phyloP scores from a whole-genome alignment of 2,113 vertebrate genomes.

The Saccopteryx leptura region DNA sequence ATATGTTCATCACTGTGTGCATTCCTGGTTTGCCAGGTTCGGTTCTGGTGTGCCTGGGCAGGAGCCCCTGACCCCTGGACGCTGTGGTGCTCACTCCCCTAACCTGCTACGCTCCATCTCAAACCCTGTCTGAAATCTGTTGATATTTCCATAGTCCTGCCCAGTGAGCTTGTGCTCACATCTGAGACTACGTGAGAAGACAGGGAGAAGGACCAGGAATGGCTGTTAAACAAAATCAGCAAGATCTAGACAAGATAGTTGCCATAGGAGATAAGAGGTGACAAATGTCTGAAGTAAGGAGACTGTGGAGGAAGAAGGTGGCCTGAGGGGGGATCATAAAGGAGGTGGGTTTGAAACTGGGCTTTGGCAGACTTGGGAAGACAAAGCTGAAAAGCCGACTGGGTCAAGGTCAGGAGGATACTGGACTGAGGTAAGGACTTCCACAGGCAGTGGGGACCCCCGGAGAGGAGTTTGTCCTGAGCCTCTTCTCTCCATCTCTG shows the following conservation, averaged over 20 bases:
- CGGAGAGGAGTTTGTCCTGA: not conserved
- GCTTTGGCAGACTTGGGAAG: not conserved
- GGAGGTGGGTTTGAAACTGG: not conserved
- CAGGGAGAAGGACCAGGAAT: not conserved
- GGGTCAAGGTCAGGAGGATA: not conserved
- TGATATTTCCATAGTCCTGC: not conserved
- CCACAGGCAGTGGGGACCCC: not conserved
- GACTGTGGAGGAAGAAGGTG: not conserved
- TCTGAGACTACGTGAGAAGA: not conserved
- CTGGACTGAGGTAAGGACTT: not conserved
- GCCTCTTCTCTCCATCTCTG: not conserved
- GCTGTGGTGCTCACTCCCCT: not conserved
- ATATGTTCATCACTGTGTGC: not conserved
- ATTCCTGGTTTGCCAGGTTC: not conserved
- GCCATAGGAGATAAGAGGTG: not conserved
- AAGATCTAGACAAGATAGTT: not conserved
- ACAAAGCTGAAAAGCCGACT: not conserved
- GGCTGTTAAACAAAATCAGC: not conserved
- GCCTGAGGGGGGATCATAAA: not conserved
- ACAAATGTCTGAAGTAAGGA: not conserved
- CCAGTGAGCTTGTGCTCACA: not conserved
- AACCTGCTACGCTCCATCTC: not conserved
- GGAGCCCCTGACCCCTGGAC: not conserved
- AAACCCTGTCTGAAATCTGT: not conserved
- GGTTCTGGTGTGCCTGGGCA: not conserved